These are phyloP conservation scores for Leptonema lineaticorne DNA, from an alignment of 1,140 invertebrate genomes.

Conservation along the genomic window DNA sequence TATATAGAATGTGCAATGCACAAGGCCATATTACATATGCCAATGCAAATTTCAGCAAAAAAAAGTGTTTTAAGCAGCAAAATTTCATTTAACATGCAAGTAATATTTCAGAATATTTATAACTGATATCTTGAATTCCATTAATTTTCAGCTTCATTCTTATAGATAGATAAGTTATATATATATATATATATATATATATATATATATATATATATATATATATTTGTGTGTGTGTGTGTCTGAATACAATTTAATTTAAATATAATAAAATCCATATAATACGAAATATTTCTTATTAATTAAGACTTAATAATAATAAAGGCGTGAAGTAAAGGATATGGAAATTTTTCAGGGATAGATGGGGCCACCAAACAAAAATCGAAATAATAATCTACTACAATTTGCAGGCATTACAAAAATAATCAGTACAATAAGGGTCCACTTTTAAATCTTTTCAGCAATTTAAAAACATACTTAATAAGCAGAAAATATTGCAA, in stretches of 20 bases:
- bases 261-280: no score
- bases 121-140: no score
- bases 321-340: slow-evolving; percentile 5
- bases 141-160: not conserved
- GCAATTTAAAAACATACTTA: no score
- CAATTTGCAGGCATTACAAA: not conserved
- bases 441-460: not conserved
- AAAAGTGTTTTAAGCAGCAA: not conserved
- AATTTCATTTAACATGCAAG: not conserved
- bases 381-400: slow-evolving; percentile 8
- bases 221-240: no score
- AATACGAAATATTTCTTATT: no score
- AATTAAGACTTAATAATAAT: no score
- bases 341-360: slow-evolving; percentile 29
- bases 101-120: not conserved
- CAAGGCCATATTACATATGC: not conserved
- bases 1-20: not conserved
- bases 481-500: not conserved
- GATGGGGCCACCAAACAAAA: slow-evolving; percentile 28
- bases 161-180: no score
- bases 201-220: slow-evolving; percentile 8
- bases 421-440: not conserved
- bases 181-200: not conserved
- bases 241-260: no score
- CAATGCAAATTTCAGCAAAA: slow-evolving; percentile 2